Base-by-base conservation (phyloP, 2,797 vertebrate species). In the Labeo calbasu region DNA sequence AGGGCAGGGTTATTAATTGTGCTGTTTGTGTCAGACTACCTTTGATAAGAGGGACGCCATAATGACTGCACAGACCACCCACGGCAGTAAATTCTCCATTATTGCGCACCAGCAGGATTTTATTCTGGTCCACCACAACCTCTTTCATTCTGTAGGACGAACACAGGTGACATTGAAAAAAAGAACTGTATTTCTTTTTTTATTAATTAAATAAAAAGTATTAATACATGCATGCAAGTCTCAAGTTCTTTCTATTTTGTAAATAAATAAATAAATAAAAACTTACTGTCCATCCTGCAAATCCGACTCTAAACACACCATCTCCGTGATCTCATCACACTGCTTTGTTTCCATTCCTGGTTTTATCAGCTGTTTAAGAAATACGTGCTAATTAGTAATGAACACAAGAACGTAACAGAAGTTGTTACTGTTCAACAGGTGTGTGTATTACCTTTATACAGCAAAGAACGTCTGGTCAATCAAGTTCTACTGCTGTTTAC, bases 11-110 rank as follows among this genome's bases (percentile, higher is more conserved):
- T 28, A 57, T 55, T 17, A 46, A 43, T 28, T 43, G 50, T 13
- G 50, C 75, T 63, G 43, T 48, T 68, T 28, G 59, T 65, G 55
- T 53, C 36, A 63, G 73, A n/a, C 46, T 92, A 97, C 97, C 97
- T 95, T 96, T 96, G 87, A 94, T 88, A 53, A 98, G 94, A 0
- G 96, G 95, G 6, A 94, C 96, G 0, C 93, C 95, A 0, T 95
- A 96, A 82, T 98, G 97, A 19, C 96, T 91, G 79, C 97, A 98
- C 81, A 55, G 91, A 91, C 92, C 94, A 63, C 97, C 96, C 21
- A 97, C 79, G 2, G 96, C 97, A 0, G 87, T 92, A 91, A 96
- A 96, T 85, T 91, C 91, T 66, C 90, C 95, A 71, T 84, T 89
- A 36, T 90, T 95, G 53, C 94, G 93, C 79, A 97, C 92, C 82